Base-by-base conservation (phyloP, 2,113 vertebrate genomes). In the Corythornis madagascariensis region DNA sequence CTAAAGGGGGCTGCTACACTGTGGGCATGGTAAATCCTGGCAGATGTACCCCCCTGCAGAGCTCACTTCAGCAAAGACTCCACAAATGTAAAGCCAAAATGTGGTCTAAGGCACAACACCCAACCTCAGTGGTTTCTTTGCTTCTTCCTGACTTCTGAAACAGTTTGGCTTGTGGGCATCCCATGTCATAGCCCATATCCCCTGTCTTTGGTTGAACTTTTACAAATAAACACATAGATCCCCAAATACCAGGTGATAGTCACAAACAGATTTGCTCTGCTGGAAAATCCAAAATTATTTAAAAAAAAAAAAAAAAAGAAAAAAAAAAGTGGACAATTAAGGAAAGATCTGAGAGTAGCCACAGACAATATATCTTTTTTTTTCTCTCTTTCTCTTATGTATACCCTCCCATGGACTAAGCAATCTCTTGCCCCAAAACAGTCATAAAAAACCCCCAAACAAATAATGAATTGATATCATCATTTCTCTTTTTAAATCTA, bases 401-500 rank as follows among this genome's bases (percentile, higher is more conserved):
- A 35, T 45, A 86, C 73, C 4, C n/a, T 8, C 11, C 29, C 38
- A 48, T 35, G 40, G 88, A 74, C 10, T 73, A 76, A 70, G 12
- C 12, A 88, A 70, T 13, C 31, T 78, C 66, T 57, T 21, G 52
- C 38, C 3, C 2, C 1, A 56, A 67, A 72, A 18, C 60, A 52
- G 13, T 52, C 73, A 66, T 53, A 20, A 7, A 60, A n/a, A 50
- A 20, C 4, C 38, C 38, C 38, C 38, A 38, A 45, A 0, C 0
- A 45, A 50, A 28, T 4, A 38, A 43, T 9, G 61, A 59, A 38
- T 29, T 74, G 21, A 16, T 75, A 60, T 56, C 47, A 42, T 21
- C 81, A 21, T 59, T 91, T 91, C 55, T 83, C 15, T 76, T 84
- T 94, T 76, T 82, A 92, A 72, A 90, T 28, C 50, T 52, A 82